Conservation (phyloP, 2,888 invertebrate genomes). For the Drosophila testacea region DNA sequence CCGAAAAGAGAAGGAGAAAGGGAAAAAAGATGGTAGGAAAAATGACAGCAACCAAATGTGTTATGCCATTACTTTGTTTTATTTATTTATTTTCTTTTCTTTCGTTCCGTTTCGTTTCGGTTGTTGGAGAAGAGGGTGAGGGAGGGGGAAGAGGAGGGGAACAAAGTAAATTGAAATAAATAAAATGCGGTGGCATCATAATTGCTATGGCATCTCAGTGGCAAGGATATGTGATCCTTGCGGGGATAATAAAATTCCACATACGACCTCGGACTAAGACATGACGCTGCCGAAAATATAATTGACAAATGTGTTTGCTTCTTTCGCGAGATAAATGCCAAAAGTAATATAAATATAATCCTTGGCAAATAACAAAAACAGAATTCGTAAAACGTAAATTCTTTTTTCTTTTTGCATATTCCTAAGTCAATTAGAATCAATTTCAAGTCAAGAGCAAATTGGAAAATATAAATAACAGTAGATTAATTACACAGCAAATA, state of each 20-base stretch:
- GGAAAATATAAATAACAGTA: not conserved
- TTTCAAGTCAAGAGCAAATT: not conserved
- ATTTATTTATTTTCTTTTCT: slow-evolving; percentile 41
- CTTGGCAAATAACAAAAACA: slow-evolving; percentile 34
- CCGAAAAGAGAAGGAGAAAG: not conserved
- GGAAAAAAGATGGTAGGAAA: slow-evolving; percentile 17
- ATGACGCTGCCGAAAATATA: slow-evolving; percentile 46
- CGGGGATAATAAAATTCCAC: slow-evolving; percentile 68
- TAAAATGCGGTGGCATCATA: slow-evolving; percentile 68
- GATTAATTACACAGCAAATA: too few species aligned
- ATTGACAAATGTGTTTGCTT: slow-evolving; percentile 67
- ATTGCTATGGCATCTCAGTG: slow-evolving; percentile 55
- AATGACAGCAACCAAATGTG: slow-evolving; percentile 45
- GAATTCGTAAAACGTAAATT: slow-evolving; percentile 39
- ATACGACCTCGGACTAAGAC: slow-evolving; percentile 46
- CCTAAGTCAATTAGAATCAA: slow-evolving; percentile 19
- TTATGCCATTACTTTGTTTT: slow-evolving; percentile 57
- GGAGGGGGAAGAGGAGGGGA: not conserved
- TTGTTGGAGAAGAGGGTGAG: not conserved
- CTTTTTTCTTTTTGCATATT: not conserved
- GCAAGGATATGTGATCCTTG: slow-evolving; percentile 52
- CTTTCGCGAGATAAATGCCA: slow-evolving; percentile 15
- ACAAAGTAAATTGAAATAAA: slow-evolving; percentile 72
- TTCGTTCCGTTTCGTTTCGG: not conserved
- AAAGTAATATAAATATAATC: slow-evolving; percentile 52